Percentiles rank a stretch among this genome's conserved stretches.
Conservation (phyloP, 2,113 vertebrate species). For the Arvicanthis niloticus region DNA sequence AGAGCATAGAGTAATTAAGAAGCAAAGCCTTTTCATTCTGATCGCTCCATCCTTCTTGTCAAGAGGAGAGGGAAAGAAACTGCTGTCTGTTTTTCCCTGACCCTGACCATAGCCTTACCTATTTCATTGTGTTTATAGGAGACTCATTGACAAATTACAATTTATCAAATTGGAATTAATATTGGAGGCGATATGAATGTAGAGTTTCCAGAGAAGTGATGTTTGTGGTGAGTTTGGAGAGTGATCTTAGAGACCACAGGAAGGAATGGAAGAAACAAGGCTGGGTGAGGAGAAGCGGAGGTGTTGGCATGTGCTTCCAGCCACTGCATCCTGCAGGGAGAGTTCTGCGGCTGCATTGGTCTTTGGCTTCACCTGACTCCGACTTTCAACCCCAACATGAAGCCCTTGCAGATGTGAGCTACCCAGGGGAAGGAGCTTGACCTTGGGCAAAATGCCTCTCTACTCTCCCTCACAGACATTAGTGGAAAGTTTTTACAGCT, state of each 20-base stretch:
- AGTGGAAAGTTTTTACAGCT: neutral
- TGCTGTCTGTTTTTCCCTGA: neutral
- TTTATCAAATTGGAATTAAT: neutral
- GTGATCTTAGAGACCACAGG: neutral
- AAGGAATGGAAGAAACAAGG: neutral
- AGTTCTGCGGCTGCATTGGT: neutral
- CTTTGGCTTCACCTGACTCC: neutral
- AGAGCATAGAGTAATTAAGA: neutral
- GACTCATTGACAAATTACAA: neutral
- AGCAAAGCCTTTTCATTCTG: neutral
- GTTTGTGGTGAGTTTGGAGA: neutral
- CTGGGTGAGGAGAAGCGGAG: neutral
- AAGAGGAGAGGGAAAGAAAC: neutral
- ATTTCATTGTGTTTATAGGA: neutral
- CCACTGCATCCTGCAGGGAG: fast-evolving
- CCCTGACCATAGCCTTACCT: neutral
- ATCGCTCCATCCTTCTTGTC: neutral
- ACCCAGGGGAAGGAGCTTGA: neutral
- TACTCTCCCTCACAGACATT: neutral
- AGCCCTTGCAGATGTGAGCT: neutral
- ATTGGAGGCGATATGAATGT: neutral
- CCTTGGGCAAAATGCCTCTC: neutral
- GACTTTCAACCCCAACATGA: neutral
- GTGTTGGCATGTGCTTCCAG: neutral
- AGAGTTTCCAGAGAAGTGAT: neutral